Evolutionary conservation across 2,797 vertebrate genomes (phyloP).

Genomic region (Xyrichtys novacula): DNA sequence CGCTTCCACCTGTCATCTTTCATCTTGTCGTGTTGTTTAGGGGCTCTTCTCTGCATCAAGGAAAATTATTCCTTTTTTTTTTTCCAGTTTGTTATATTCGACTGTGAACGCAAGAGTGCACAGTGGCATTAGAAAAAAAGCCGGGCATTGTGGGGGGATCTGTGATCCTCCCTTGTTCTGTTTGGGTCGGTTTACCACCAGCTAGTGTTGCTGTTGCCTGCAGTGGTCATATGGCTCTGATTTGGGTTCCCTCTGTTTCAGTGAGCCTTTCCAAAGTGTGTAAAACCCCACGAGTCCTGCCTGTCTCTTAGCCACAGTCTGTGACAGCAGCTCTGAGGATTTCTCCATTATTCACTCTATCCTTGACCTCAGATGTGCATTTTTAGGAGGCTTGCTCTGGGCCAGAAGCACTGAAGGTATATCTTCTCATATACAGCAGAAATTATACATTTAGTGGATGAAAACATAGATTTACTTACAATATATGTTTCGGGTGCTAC

Average conservation of each 20-base stretch:
- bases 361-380: conserved; percentile 56
- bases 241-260: conserved; percentile 78
- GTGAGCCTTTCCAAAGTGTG: conserved; percentile 64
- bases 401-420: neutral
- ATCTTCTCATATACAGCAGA: conserved; percentile 9
- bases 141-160: conserved; percentile 23
- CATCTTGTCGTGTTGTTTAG: conserved; percentile 70
- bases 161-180: conserved; percentile 31
- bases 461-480: neutral
- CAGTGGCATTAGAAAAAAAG: conserved; percentile 44
- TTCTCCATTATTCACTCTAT: conserved; percentile 66
- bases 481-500: neutral
- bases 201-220: conserved; percentile 69
- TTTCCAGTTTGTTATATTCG: conserved; percentile 56
- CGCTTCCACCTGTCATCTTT: conserved; percentile 83
- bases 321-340: conserved; percentile 69
- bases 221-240: conserved; percentile 80
- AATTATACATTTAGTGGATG: conserved; percentile 8
- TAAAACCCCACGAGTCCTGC: conserved; percentile 72
- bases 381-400: conserved; percentile 33
- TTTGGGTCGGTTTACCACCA: conserved; percentile 67
- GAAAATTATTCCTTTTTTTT: conserved; percentile 62
- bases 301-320: conserved; percentile 65
- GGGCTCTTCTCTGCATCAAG: conserved; percentile 60
- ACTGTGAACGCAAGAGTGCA: conserved; percentile 49